Evolutionary conservation across 1,140 invertebrate species (phyloP), one percentile per base, ranked within the genome.

Genomic region (Achroia grisella): DNA sequence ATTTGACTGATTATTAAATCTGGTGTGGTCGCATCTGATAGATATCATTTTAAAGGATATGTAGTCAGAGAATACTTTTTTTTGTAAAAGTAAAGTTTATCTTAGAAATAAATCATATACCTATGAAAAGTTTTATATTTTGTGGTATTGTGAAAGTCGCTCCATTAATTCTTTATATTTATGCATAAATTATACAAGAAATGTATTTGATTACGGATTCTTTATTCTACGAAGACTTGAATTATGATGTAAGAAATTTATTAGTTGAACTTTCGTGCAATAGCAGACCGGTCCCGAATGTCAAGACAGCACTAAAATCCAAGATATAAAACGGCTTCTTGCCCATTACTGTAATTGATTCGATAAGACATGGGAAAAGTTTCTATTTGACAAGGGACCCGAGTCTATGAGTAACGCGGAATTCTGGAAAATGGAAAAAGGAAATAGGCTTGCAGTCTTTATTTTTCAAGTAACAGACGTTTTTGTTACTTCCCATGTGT

Each of bases 321-420:
- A 27, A 48, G 40, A 59, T 43, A 61, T 54, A 61, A 58, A 68
- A 55, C 44, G 44, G 53, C 42, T 56, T 43, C 48, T 56, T 51
- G 44, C 42, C 52, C 45, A 59, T 60, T 60, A 66, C 55, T 55
- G 71, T 76, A 74, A 79, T 75, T 75, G 72, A 71, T 76, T 71
- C 65, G 53, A 76, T 76, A 71, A 76, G 62, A 69, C 69, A 71
- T 62, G 60, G 62, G 58, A 54, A 69, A 79, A 79, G 62, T 79
- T 76, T 76, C 62, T 69, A 71, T 74, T 76, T 71, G 72, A 76
- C 71, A 72, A 67, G 75, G 75, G 75, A 75, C 67, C 50, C 42
- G 46, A 28, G 48, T 68, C 44, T 74, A 74, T 76, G 72, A 73
- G 61, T 68, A 61, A 70, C 69, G 63, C 50, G 55, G 57, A 73